phyloP scores from a whole-genome alignment of 2,888 invertebrate species.

The Drosophila acutilabella region DNA sequence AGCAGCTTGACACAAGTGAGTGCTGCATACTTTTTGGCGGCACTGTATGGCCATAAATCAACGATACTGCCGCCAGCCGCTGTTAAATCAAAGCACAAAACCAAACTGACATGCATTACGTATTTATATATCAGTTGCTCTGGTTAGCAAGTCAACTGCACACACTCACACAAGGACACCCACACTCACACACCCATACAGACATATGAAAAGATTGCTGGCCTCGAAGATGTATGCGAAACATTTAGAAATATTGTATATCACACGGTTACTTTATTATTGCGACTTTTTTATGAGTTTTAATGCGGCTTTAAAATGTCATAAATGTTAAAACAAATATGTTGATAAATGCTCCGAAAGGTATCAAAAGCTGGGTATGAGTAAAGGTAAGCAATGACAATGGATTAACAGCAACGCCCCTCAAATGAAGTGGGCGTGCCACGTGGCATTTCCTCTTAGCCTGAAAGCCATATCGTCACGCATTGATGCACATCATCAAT shows the following conservation, averaged over 20 bases:
- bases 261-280: conserved; percentile 57
- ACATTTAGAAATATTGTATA: conserved; percentile 51
- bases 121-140: conserved; percentile 65
- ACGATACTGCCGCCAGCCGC: conserved; percentile 50
- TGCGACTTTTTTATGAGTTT: conserved; percentile 57
- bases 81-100: conserved; percentile 76
- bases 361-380: conserved; percentile 15
- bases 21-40: conserved; percentile 44
- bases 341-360: conserved; percentile 54
- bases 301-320: conserved; percentile 70
- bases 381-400: conserved; percentile 29
- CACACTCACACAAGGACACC: conserved; percentile 15
- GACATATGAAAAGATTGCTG: conserved; percentile 6
- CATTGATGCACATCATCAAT: conserved; percentile 76
- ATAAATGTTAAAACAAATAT: conserved; percentile 66
- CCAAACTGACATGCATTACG: conserved; percentile 76
- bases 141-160: conserved; percentile 56
- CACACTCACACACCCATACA: conserved; percentile 11
- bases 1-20: conserved; percentile 3
- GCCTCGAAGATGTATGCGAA: conserved; percentile 45
- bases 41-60: conserved; percentile 64
- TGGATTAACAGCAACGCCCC: conserved; percentile 36
- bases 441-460: conserved; percentile 35
- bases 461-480: conserved; percentile 46
- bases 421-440: conserved; percentile 27